These are phyloP conservation scores for Epiblema foenella DNA, from an alignment of 2,888 invertebrate species.

Conservation along the genomic window DNA sequence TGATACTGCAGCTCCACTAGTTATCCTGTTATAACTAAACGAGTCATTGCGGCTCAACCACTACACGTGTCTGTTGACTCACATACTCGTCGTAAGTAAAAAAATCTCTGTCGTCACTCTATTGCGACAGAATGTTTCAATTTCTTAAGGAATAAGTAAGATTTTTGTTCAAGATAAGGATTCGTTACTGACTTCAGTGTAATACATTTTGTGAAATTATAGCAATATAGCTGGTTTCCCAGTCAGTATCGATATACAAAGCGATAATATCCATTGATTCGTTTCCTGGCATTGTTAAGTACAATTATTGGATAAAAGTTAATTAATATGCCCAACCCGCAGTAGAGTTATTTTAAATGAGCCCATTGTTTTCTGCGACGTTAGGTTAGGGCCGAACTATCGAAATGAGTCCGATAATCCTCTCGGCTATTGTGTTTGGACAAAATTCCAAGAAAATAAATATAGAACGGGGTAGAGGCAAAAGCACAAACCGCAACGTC, in stretches of 20 bases:
- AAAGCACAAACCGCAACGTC: constrained; percentile 83
- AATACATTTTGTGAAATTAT: too few relatives aligned
- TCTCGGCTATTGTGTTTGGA: constrained; percentile 72
- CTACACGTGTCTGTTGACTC: constrained; percentile 18
- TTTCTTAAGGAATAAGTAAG: not conserved
- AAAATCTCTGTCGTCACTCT: too few relatives aligned
- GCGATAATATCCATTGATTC: constrained; percentile 8
- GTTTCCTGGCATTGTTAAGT: constrained; percentile 52
- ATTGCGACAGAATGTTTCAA: too few relatives aligned
- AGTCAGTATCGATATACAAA: not conserved
- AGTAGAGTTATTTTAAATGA: constrained; percentile 63
- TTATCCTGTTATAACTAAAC: constrained; percentile 56
- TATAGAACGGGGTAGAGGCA: constrained; percentile 74
- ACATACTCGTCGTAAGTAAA: not conserved
- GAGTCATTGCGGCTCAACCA: constrained; percentile 47
- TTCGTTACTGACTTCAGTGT: too few relatives aligned
- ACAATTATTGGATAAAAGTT: constrained; percentile 45
- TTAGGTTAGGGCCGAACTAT: constrained; percentile 66
- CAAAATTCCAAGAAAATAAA: constrained; percentile 82
- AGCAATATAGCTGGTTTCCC: not conserved
- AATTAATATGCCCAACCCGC: constrained; percentile 52
- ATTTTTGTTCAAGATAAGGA: too few relatives aligned
- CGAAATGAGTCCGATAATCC: constrained; percentile 69
- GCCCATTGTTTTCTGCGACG: constrained; percentile 61
- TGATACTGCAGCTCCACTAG: constrained; percentile 60